phyloP scores from a whole-genome alignment of 2,113 vertebrate species.

The Herpetotheres cachinnans region DNA sequence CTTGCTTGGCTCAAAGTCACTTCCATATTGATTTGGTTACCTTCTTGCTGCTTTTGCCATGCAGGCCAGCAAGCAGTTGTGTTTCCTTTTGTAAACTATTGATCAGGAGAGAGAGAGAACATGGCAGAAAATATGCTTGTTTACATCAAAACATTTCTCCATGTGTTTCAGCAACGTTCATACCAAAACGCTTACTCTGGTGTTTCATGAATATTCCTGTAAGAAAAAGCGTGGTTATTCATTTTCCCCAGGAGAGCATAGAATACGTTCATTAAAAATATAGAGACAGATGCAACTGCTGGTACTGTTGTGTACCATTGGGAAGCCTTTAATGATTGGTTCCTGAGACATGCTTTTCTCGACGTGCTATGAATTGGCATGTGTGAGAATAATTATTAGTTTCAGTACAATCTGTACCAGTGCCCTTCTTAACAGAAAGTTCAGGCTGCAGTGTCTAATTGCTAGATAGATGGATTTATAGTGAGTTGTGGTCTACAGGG shows the following conservation, averaged over 20 bases:
- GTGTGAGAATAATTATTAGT: not conserved
- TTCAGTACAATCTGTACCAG: not conserved
- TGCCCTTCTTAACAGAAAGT: not conserved
- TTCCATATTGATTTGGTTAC: not conserved
- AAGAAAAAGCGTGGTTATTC: not conserved
- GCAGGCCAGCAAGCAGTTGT: not conserved
- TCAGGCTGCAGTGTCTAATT: slow-evolving; percentile 12
- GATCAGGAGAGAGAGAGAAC: not conserved
- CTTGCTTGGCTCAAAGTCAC: not conserved
- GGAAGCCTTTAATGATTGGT: not conserved
- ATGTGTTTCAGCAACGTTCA: not conserved
- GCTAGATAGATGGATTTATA: not conserved
- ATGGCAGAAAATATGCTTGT: not conserved
- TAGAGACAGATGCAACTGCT: not conserved
- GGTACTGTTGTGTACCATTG: not conserved
- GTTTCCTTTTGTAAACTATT: not conserved
- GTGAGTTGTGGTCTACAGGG: not conserved
- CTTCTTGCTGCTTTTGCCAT: not conserved
- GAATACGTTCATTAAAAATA: not conserved
- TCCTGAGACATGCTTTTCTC: not conserved
- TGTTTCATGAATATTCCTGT: not conserved
- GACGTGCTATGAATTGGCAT: not conserved
- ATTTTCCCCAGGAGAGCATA: not conserved
- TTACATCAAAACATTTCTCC: not conserved
- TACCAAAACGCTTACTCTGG: not conserved